These are phyloP conservation scores for Pachyuromys duprasi DNA, from an alignment of 2,797 vertebrate genomes.

Conservation along the genomic window DNA sequence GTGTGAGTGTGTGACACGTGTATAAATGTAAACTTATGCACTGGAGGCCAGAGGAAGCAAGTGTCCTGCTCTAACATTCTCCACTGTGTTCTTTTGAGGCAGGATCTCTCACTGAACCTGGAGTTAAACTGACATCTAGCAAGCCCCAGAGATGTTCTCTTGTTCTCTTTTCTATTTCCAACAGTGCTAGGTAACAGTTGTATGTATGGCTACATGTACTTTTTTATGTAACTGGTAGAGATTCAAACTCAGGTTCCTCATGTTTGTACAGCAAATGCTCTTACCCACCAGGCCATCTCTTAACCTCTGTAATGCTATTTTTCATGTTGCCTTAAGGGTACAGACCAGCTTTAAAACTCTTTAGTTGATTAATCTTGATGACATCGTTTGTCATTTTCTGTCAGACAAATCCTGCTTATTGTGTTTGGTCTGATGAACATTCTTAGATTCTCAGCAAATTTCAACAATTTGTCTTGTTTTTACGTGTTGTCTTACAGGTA, in stretches of 20 bases:
- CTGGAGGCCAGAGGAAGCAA: background rate
- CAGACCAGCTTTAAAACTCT: constrained; percentile 22
- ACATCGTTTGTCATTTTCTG: constrained; percentile 51
- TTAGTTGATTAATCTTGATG: background rate
- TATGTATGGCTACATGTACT: background rate
- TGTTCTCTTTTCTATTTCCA: background rate
- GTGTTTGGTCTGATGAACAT: constrained; percentile 36
- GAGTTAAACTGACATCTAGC: background rate
- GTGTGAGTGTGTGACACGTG: background rate
- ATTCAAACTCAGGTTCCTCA: background rate
- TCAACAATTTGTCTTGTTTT: constrained; percentile 42
- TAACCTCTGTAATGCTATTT: background rate
- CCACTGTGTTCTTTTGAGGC: background rate
- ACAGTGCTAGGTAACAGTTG: background rate
- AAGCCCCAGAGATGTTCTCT: background rate
- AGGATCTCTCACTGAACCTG: background rate
- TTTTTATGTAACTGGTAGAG: no score
- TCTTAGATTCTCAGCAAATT: constrained; percentile 3
- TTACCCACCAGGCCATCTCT: background rate
- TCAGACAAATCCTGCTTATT: background rate
- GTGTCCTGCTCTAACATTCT: background rate
- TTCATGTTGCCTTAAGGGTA: constrained; percentile 28
- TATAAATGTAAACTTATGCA: background rate
- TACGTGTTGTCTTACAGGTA: constrained; percentile 24
- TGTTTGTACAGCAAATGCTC: no score